These are phyloP conservation scores for Drosophila bocki DNA, from an alignment of 1,140 invertebrate species.

Conservation along the genomic window DNA sequence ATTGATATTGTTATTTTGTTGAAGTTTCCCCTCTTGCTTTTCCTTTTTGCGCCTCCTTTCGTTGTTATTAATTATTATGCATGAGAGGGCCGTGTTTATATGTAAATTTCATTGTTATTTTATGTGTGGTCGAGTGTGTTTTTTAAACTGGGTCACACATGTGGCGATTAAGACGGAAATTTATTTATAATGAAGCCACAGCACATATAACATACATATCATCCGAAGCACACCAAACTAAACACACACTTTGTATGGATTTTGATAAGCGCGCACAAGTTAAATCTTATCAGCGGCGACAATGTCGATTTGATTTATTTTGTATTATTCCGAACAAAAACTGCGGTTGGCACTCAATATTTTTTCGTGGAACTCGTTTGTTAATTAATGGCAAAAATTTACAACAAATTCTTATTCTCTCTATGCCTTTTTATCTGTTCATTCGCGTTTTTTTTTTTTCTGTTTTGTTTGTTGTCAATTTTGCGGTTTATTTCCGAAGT, in stretches of 20 bases:
- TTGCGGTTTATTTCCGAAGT: slow-evolving; percentile 46
- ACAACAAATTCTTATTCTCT: slow-evolving; percentile 65
- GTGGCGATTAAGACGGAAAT: slow-evolving; percentile 77
- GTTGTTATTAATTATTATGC: slow-evolving; percentile 74
- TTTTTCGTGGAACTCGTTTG: slow-evolving; percentile 30
- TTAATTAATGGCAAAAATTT: slow-evolving; percentile 74
- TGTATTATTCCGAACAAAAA: slow-evolving; percentile 3
- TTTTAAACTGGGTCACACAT: slow-evolving; percentile 78
- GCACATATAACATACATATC: slow-evolving; percentile 30
- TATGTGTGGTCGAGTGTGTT: slow-evolving; percentile 27
- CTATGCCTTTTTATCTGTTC: slow-evolving; percentile 9
- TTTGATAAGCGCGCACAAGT: slow-evolving; percentile 58
- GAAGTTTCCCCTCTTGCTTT: slow-evolving; percentile 30
- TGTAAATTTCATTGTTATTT: slow-evolving; percentile 74
- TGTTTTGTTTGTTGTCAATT: slow-evolving; percentile 70
- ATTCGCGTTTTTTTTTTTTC: slow-evolving; percentile 4
- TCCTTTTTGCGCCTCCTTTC: slow-evolving; percentile 12
- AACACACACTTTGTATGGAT: slow-evolving; percentile 51
- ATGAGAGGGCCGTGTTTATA: slow-evolving; percentile 54
- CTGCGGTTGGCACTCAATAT: slow-evolving; percentile 51
- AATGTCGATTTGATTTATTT: slow-evolving; percentile 41
- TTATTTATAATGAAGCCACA: slow-evolving; percentile 54
- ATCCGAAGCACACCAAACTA: slow-evolving; percentile 49
- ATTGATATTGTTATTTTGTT: slow-evolving; percentile 63
- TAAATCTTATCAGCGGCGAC: slow-evolving; percentile 66